Percentiles rank a stretch among this genome's conserved stretches.
Conservation (phyloP, 2,113 vertebrate species). For the Paracanthobrama guichenoti region DNA sequence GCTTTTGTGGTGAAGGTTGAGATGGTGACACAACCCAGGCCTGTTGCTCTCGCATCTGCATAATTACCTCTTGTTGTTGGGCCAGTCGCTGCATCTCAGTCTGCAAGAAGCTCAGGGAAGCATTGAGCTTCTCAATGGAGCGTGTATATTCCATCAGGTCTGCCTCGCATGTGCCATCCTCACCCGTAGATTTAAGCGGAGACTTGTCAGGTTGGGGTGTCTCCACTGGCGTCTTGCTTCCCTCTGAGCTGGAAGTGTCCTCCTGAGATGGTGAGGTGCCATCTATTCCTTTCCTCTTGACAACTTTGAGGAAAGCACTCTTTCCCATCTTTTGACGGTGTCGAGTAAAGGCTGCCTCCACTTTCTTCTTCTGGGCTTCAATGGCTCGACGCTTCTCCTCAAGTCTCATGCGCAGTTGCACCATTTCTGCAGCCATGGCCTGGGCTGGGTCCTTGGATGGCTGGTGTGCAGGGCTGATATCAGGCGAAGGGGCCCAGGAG, state of each 20-base stretch:
- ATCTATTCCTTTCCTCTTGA: constrained; percentile 87
- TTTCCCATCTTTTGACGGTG: constrained; percentile 96
- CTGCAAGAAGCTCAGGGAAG: constrained; percentile 90
- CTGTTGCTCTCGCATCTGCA: constrained; percentile 97
- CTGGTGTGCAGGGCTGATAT: constrained; percentile 78
- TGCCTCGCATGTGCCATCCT: constrained; percentile 77
- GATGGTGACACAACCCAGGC: constrained; percentile 88
- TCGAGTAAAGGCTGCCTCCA: constrained; percentile 92
- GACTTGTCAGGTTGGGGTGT: constrained; percentile 56
- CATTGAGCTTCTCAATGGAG: constrained; percentile 94
- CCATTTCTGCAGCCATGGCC: constrained; percentile 94
- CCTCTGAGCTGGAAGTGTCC: constrained; percentile 78
- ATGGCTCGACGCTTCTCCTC: constrained; percentile 97
- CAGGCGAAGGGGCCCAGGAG: constrained; percentile 88
- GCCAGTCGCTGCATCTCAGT: constrained; percentile 95
- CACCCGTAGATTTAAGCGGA: constrained; percentile 71
- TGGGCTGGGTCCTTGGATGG: constrained; percentile 86
- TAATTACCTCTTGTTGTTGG: constrained; percentile 94
- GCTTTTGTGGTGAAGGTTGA: constrained; percentile 87
- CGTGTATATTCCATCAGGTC: constrained; percentile 92
- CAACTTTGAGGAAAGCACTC: constrained; percentile 92
- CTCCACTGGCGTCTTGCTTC: constrained; percentile 72
- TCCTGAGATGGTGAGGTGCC: constrained; percentile 81
- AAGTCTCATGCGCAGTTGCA: constrained; percentile 91
- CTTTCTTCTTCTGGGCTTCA: constrained; percentile 97